These are phyloP conservation scores for Dendrolimus houi DNA, from an alignment of 2,888 invertebrate species.

Conservation along the genomic window DNA sequence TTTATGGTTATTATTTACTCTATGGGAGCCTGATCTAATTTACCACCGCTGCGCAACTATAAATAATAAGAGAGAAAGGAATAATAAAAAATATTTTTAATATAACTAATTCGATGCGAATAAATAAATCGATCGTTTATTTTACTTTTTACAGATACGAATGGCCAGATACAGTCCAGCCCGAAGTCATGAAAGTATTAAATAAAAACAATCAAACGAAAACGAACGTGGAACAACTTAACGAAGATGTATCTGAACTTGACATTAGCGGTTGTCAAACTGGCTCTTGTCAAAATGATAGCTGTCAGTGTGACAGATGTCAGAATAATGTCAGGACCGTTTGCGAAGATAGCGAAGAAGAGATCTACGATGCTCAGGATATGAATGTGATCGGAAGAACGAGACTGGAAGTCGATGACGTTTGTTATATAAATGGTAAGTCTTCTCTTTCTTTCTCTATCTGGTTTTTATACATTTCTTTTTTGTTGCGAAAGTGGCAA, in stretches of 20 bases:
- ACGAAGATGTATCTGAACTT: constrained; percentile 9
- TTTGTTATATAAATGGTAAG: constrained; percentile 97
- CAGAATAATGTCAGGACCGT: background rate
- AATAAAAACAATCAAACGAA: constrained; percentile 34
- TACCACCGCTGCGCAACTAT: too few relatives aligned
- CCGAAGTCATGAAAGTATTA: constrained; percentile 53
- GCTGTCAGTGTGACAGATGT: background rate
- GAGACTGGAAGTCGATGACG: constrained; percentile 83
- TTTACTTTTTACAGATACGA: constrained; percentile 74
- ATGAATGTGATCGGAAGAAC: constrained; percentile 82
- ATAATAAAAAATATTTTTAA: too few relatives aligned
- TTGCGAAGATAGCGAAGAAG: constrained; percentile 18
- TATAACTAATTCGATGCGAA: too few relatives aligned
- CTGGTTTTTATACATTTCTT: too few relatives aligned
- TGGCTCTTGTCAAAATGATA: constrained; percentile 20
- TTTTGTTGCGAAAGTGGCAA: too few relatives aligned
- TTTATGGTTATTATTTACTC: too few relatives aligned
- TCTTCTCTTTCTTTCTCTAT: constrained; percentile 3
- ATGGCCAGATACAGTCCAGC: constrained; percentile 80
- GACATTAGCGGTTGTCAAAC: constrained; percentile 11
- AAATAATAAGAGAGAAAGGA: too few relatives aligned
- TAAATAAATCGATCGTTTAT: too few relatives aligned
- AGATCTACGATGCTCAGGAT: constrained; percentile 52
- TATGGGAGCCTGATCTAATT: too few relatives aligned
- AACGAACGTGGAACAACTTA: background rate